Percentiles rank a stretch among this genome's conserved stretches.
Evolutionary conservation across 2,797 vertebrate species (phyloP).

Genomic region (Siniperca obscura): DNA sequence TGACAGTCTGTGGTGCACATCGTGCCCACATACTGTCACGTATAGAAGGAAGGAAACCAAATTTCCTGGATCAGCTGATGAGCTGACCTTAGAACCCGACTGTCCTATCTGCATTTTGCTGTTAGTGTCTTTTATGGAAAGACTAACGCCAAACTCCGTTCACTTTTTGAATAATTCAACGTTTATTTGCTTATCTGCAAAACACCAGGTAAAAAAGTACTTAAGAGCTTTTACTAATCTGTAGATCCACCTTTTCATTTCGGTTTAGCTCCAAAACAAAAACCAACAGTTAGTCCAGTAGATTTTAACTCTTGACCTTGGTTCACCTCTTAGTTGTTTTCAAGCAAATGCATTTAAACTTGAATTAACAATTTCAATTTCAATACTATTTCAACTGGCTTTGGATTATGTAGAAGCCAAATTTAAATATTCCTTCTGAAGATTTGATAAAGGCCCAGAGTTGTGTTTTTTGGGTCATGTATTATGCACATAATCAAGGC

Average conservation of each 20-base stretch:
- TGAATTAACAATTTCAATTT: neutral
- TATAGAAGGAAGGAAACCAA: neutral
- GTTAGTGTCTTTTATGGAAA: no score
- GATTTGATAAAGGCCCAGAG: no score
- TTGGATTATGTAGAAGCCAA: neutral
- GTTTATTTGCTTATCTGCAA: neutral
- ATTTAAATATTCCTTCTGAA: neutral
- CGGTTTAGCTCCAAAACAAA: neutral
- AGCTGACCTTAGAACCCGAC: slow-evolving; percentile 37
- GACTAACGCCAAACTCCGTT: no score
- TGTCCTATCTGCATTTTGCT: neutral
- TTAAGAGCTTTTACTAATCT: rapidly evolving
- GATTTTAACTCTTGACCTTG: rapidly evolving
- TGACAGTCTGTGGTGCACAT: neutral
- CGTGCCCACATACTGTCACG: neutral
- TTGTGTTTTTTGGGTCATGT: neutral
- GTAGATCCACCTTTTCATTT: no score
- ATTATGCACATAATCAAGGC: neutral
- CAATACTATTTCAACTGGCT: no score
- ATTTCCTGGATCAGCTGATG: slow-evolving; percentile 52
- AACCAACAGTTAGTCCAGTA: neutral
- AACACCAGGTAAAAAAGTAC: rapidly evolving
- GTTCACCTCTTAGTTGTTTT: neutral
- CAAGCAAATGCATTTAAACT: neutral
- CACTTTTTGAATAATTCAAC: rapidly evolving